Conservation (phyloP, 2,797 vertebrate species). For the Pseudotriccus pelzelni region DNA sequence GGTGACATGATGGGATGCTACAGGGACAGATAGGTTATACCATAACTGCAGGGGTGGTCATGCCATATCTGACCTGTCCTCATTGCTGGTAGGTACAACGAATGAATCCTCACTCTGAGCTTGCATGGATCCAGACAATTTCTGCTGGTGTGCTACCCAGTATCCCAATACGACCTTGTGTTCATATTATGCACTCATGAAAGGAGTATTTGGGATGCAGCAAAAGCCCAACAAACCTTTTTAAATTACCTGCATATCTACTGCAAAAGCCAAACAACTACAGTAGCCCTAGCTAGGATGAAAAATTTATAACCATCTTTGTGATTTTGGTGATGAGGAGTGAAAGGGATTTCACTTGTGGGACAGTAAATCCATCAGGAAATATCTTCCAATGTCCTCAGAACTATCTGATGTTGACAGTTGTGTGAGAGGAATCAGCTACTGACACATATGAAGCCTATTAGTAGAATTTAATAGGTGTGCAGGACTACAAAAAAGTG, state of each 20-base stretch:
- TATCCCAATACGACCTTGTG: neutral
- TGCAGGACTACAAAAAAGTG: neutral
- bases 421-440: neutral
- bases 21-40: neutral
- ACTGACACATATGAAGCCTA: neutral
- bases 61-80: neutral
- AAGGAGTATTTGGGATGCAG: neutral
- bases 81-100: neutral
- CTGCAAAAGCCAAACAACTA: neutral
- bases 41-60: neutral
- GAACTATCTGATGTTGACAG: neutral
- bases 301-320: neutral
- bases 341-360: neutral
- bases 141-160: neutral
- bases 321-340: neutral
- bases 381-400: neutral
- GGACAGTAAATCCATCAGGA: neutral
- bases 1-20: neutral
- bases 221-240: neutral
- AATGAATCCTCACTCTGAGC: neutral
- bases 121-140: neutral
- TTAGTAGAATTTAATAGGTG: neutral
- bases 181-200: neutral
- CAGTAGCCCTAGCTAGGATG: rapidly evolving
- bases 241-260: neutral